These are phyloP conservation scores for Fregetta grallaria DNA, from an alignment of 2,113 vertebrate species.

Conservation along the genomic window DNA sequence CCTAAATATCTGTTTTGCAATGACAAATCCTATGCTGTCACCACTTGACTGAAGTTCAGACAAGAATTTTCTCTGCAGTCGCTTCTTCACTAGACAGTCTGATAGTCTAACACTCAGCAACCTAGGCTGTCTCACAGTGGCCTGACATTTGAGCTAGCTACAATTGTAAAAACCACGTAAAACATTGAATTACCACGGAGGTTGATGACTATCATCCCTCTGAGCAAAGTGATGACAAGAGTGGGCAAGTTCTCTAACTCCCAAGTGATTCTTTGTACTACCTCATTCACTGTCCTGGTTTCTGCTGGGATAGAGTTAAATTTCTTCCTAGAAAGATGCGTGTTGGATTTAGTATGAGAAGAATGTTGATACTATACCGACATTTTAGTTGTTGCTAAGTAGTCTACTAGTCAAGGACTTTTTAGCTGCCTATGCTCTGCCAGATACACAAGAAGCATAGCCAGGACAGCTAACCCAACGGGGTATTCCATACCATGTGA, in stretches of 20 bases:
- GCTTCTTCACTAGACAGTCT: not conserved
- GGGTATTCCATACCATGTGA: too few species aligned
- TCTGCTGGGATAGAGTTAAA: too few species aligned
- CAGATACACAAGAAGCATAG: too few species aligned
- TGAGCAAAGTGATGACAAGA: not conserved
- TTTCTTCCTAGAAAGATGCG: too few species aligned
- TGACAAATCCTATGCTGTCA: not conserved
- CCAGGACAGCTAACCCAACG: too few species aligned
- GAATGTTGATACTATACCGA: too few species aligned
- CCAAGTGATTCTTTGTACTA: not conserved
- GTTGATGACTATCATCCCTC: not conserved
- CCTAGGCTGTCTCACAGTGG: not conserved
- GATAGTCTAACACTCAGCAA: not conserved
- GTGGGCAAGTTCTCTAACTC: not conserved
- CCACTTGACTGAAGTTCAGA: not conserved
- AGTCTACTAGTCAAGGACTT: too few species aligned
- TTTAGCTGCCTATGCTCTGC: too few species aligned
- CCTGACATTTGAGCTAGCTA: not conserved
- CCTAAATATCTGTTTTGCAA: not conserved
- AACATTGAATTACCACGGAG: accelerated
- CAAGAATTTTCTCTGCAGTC: not conserved
- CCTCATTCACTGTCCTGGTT: not conserved
- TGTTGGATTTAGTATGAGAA: too few species aligned
- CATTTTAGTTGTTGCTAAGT: too few species aligned
- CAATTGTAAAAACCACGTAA: not conserved